These are phyloP conservation scores for Drosophila algonquin DNA, from an alignment of 2,888 invertebrate genomes.

Conservation along the genomic window DNA sequence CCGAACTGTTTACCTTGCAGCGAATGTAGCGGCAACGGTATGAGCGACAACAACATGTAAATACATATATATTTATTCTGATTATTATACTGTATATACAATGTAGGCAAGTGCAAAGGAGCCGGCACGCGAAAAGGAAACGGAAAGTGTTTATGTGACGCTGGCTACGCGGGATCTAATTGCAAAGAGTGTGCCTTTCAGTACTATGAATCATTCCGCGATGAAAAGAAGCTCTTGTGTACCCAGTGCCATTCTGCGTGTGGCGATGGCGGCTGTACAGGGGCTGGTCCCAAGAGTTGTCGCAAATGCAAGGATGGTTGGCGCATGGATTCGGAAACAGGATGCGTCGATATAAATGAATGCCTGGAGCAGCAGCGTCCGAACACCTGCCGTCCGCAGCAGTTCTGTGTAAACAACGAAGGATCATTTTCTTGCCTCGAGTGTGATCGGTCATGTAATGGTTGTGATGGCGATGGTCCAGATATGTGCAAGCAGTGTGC, in stretches of 20 bases:
- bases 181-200: constrained; percentile 92
- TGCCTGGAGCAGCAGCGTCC: constrained; percentile 86
- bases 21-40: constrained; percentile 91
- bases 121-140: constrained; percentile 96
- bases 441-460: constrained; percentile 93
- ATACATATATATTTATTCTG: neutral
- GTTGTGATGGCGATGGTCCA: constrained; percentile 95
- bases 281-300: constrained; percentile 89
- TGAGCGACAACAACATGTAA: neutral
- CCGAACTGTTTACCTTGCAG: constrained; percentile 91
- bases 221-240: constrained; percentile 90
- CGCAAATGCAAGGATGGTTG: constrained; percentile 88
- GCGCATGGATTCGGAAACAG: constrained; percentile 89
- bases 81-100: neutral
- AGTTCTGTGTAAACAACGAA: constrained; percentile 95
- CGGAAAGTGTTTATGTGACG: constrained; percentile 94
- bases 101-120: constrained; percentile 87
- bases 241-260: constrained; percentile 92
- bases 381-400: constrained; percentile 86
- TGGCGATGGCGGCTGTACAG: constrained; percentile 88
- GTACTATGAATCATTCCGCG: constrained; percentile 90
- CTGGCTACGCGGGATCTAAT: constrained; percentile 90
- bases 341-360: constrained; percentile 94
- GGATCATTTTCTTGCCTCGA: constrained; percentile 91
- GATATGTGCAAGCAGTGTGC: constrained; percentile 95